Percentiles rank a stretch among this genome's conserved stretches.
Evolutionary conservation across 2,888 invertebrate genomes (phyloP).

Genomic region (Anthoptus insignis): DNA sequence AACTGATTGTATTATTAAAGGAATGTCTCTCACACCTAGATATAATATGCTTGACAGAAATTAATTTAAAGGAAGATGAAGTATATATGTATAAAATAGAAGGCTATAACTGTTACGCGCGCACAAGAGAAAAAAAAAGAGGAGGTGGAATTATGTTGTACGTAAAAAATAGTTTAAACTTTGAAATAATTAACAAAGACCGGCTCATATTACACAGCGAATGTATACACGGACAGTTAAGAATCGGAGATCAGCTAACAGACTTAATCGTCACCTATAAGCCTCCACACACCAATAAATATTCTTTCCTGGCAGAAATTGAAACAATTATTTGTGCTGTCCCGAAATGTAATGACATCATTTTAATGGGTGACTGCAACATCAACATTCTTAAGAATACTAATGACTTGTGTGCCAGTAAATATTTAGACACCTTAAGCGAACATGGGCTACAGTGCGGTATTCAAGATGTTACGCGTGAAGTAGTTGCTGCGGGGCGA

Average conservation of each 20-base stretch:
- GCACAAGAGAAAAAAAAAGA: background rate
- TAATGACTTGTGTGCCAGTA: background rate
- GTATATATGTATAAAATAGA: slow-evolving; percentile 1
- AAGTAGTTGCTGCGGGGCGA: background rate
- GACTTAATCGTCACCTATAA: slow-evolving; percentile 2
- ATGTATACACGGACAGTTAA: background rate
- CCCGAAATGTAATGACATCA: background rate
- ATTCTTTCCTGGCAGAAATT: no score
- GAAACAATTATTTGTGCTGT: background rate
- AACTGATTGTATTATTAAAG: background rate
- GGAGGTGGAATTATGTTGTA: slow-evolving; percentile 13
- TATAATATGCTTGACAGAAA: background rate
- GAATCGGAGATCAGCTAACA: background rate
- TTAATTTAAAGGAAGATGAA: background rate
- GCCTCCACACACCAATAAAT: background rate
- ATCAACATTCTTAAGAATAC: background rate
- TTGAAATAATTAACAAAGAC: background rate
- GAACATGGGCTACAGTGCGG: slow-evolving; percentile 3
- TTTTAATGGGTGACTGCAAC: slow-evolving; percentile 11
- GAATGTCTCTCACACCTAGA: background rate
- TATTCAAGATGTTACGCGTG: slow-evolving; percentile 2
- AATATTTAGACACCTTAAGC: background rate
- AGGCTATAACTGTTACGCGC: background rate
- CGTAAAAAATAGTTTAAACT: background rate
- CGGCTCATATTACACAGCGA: background rate